Evolutionary conservation across 2,113 vertebrate genomes (phyloP).

Genomic region (Oceanodroma tethys): DNA sequence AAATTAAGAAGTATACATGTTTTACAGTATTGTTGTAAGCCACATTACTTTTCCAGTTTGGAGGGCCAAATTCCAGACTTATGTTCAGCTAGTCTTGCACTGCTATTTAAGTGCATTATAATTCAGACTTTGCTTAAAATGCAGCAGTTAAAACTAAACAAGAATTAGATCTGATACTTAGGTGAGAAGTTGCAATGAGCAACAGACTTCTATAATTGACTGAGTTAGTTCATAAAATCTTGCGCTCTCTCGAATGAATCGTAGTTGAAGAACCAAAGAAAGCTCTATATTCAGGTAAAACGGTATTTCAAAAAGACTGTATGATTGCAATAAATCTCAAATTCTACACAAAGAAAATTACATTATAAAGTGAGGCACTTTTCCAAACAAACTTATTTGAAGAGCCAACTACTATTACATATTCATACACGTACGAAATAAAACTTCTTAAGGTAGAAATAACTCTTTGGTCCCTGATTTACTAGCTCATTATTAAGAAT

Average conservation of each 20-base stretch:
- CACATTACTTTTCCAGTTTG: not conserved
- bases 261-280: not conserved
- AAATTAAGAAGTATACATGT: not conserved
- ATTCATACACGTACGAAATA: not conserved
- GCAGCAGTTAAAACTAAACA: not conserved
- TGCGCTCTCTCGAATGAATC: not conserved
- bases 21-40: not conserved
- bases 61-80: not conserved
- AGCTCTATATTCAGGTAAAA: not conserved
- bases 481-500: not conserved
- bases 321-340: not conserved
- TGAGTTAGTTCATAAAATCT: not conserved
- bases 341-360: not conserved
- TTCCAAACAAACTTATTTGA: not conserved
- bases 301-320: not conserved
- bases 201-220: not conserved
- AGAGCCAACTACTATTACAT: not conserved
- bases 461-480: not conserved
- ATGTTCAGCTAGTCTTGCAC: not conserved
- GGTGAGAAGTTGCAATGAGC: not conserved
- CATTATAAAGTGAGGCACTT: not conserved
- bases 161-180: not conserved
- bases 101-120: not conserved
- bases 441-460: not conserved
- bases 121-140: not conserved